Percentiles rank a stretch among this genome's conserved stretches.
Evolutionary conservation across 2,113 vertebrate genomes (phyloP).

Genomic region (Sylvia atricapilla): DNA sequence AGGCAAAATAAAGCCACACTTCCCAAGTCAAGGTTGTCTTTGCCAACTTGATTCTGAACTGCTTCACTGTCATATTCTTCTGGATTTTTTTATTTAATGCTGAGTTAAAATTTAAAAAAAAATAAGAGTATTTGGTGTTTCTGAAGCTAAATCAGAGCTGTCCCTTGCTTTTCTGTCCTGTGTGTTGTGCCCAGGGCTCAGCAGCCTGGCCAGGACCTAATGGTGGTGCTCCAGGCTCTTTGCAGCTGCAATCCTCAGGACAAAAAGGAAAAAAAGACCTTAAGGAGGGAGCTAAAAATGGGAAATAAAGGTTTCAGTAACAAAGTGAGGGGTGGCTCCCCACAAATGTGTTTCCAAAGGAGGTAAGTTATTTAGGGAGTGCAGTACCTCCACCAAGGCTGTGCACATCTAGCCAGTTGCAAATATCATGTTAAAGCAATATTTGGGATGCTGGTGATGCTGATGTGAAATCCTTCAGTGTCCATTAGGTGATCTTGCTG

Average conservation of each 20-base stretch:
- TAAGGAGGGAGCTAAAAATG: background rate
- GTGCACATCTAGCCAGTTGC: background rate
- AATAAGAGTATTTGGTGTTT: background rate
- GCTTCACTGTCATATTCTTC: background rate
- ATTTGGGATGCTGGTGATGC: background rate
- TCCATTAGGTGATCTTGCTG: background rate
- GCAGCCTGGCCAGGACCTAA: background rate
- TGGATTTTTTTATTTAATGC: background rate
- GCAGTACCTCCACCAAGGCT: background rate
- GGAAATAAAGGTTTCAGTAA: background rate
- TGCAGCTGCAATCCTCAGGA: background rate
- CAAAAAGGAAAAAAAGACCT: background rate
- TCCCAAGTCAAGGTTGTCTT: background rate
- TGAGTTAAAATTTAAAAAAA: background rate
- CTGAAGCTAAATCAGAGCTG: background rate
- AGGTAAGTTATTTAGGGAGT: background rate
- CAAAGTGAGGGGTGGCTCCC: background rate
- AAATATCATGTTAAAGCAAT: background rate
- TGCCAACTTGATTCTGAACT: background rate
- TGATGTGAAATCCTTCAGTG: background rate
- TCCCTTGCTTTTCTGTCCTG: background rate
- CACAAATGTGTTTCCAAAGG: background rate
- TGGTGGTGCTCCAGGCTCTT: background rate
- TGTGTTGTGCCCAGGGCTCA: background rate
- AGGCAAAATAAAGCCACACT: rapidly evolving